A percentile compares a stretch with the other conserved stretches of the same genome.
These are phyloP conservation scores for Pterostichus niger DNA, from an alignment of 2,888 invertebrate species.

Conservation along the genomic window DNA sequence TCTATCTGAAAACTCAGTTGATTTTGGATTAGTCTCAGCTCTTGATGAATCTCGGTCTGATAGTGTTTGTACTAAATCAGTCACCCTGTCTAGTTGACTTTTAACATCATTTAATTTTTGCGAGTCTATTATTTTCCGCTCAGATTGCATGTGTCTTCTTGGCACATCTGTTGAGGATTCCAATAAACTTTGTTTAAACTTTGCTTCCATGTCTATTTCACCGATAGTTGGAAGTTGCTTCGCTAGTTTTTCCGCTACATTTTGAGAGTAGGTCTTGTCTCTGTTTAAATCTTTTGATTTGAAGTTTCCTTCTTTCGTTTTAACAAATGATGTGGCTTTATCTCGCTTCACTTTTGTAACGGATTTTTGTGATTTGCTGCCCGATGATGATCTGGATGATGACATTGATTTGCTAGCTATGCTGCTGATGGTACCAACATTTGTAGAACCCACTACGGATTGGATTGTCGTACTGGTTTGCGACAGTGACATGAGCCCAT, in stretches of 20 bases:
- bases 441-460: constrained; percentile 82
- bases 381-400: constrained; percentile 7
- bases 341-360: constrained; percentile 69
- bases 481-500: constrained; percentile 28
- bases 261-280: constrained; percentile 81
- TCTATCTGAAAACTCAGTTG: constrained; percentile 66
- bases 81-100: constrained; percentile 69
- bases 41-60: constrained; percentile 71
- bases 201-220: constrained; percentile 79
- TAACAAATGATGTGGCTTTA: constrained; percentile 70
- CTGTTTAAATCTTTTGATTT: constrained; percentile 76
- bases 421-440: constrained; percentile 82
- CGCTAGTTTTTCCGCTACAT: constrained; percentile 78
- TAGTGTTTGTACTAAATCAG: constrained; percentile 71
- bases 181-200: constrained; percentile 80
- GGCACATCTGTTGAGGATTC: constrained; percentile 75
- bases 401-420: constrained; percentile 50
- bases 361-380: constrained; percentile 70
- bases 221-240: constrained; percentile 76
- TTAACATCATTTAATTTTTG: constrained; percentile 43
- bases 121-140: constrained; percentile 43
- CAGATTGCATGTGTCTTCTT: constrained; percentile 27
- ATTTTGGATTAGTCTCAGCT: constrained; percentile 74
- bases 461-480: constrained; percentile 25
- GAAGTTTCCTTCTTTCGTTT: constrained; percentile 74